Base-by-base conservation (phyloP, 2,888 invertebrate species). In the Euplagia quadripunctaria region DNA sequence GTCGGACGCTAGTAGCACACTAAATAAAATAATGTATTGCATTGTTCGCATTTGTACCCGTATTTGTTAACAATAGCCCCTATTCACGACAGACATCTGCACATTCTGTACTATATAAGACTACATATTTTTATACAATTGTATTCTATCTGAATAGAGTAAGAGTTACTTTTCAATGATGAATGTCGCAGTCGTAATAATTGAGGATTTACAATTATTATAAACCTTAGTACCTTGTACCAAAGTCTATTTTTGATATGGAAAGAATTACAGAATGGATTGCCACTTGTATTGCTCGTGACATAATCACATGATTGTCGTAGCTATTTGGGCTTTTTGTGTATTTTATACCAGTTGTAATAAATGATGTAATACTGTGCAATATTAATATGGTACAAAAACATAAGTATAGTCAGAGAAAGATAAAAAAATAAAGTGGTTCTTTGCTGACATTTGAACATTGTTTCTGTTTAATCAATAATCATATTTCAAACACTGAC, bases 41-140 rank as follows among this genome's bases (percentile, higher is more conserved):
- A 91, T 94, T 95, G 94, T 94, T 90, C 89, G 83, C 93, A 90
- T 93, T 95, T 94, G 94, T 94, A 91, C 91, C 90, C 92, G 89
- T 93, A 94, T 94, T 94, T 94, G 94, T 93, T 93, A 92, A 95
- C 95, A 95, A 95, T 93, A 83, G 92, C 81, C 88, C 89, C 84
- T 87, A 88, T 89, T 87, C 86, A 88, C 87, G 88, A 49, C 89
- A 91, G 91, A 94, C 95, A 95, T 95, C 94, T 84, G 84, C 68
- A 85, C 86, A 75, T 46, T 68, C 67, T 71, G 73, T n/a, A 61
- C 55, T 64, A 42, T 46, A n/a, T n/a, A 61, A 31, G 31, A 63
- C n/a, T 16, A 20, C 46, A 51, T 58, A 75, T 70, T 64, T 67
- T 64, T 63, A 20, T 55, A 58, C 64, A 80, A 78, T 78, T 74